Percentiles rank a stretch among this genome's conserved stretches.
phyloP scores from a whole-genome alignment of 2,113 vertebrate genomes.

The Ondatra zibethicus region DNA sequence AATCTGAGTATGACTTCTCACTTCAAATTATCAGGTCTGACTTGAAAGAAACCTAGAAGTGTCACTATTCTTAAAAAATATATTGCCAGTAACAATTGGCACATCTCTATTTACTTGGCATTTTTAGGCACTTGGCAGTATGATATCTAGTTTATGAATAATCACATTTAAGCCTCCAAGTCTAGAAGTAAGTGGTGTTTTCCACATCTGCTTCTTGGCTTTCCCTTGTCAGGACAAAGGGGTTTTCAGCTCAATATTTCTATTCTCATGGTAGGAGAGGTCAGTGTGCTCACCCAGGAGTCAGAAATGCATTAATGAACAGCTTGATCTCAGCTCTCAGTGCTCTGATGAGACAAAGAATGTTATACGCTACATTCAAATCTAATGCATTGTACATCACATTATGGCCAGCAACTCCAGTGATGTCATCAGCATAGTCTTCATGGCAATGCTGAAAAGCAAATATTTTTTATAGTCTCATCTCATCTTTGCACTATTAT shows the following conservation, averaged over 20 bases:
- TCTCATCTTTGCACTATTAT: not conserved
- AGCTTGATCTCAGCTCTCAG: constrained; percentile 1
- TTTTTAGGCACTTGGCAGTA: not conserved
- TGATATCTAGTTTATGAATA: not conserved
- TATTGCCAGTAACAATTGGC: not conserved
- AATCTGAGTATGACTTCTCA: not conserved
- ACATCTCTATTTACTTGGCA: not conserved
- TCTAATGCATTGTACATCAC: constrained; percentile 20
- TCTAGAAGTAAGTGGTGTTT: not conserved
- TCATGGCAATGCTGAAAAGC: not conserved
- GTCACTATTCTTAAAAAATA: not conserved
- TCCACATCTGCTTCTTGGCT: not conserved
- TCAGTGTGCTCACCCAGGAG: not conserved
- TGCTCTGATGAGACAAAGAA: constrained; percentile 24
- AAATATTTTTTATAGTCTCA: constrained; percentile 44
- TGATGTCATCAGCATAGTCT: not conserved
- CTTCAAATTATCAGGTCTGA: not conserved
- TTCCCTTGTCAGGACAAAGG: not conserved
- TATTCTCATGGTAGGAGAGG: not conserved
- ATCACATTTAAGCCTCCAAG: not conserved
- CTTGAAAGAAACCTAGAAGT: not conserved
- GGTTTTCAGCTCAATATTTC: not conserved
- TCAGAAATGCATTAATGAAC: not conserved
- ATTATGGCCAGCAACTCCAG: not conserved
- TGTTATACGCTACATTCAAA: not conserved